Evolutionary conservation across 1,140 invertebrate genomes (phyloP).

Genomic region (Lepidurus apus): DNA sequence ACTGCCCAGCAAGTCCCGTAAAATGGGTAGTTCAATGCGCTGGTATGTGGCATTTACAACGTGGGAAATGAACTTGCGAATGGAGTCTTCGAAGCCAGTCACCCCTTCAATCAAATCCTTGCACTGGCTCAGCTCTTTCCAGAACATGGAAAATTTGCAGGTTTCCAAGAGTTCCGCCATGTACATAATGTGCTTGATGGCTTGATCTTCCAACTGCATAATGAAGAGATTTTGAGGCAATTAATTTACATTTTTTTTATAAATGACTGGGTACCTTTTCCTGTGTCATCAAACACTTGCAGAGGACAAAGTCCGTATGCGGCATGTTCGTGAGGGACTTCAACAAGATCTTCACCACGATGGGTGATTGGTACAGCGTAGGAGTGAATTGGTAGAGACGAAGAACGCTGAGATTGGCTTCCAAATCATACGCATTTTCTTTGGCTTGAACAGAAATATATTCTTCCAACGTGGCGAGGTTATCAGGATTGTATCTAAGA

Average conservation of each 20-base stretch:
- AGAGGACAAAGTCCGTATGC: constrained; percentile 92
- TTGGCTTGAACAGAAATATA: constrained; percentile 89
- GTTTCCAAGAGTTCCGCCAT: constrained; percentile 86
- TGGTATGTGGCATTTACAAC: constrained; percentile 96
- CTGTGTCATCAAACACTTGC: constrained; percentile 87
- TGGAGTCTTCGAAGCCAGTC: constrained; percentile 89
- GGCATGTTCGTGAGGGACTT: constrained; percentile 95
- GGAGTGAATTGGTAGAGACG: constrained; percentile 92
- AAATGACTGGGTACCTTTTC: constrained; percentile 61
- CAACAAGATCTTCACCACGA: constrained; percentile 78
- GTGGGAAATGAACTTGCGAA: constrained; percentile 95
- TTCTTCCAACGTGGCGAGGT: constrained; percentile 77
- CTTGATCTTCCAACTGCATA: constrained; percentile 67
- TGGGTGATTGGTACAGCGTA: constrained; percentile 72
- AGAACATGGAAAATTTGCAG: constrained; percentile 88
- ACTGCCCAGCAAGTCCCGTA: constrained; percentile 77
- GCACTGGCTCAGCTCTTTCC: constrained; percentile 49
- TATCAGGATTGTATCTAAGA: constrained; percentile 88
- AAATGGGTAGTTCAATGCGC: constrained; percentile 74
- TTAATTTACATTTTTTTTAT: not conserved
- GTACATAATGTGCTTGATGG: constrained; percentile 78
- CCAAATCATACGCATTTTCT: constrained; percentile 92
- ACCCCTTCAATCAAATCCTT: constrained; percentile 63
- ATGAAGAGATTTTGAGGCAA: not conserved
- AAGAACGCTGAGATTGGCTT: constrained; percentile 88